A percentile compares a stretch with the other conserved stretches of the same genome.
Evolutionary conservation across 37 sponge, comb jelly and placozoan genomes (phyloP).

Genomic region (Spongilla lacustris): DNA sequence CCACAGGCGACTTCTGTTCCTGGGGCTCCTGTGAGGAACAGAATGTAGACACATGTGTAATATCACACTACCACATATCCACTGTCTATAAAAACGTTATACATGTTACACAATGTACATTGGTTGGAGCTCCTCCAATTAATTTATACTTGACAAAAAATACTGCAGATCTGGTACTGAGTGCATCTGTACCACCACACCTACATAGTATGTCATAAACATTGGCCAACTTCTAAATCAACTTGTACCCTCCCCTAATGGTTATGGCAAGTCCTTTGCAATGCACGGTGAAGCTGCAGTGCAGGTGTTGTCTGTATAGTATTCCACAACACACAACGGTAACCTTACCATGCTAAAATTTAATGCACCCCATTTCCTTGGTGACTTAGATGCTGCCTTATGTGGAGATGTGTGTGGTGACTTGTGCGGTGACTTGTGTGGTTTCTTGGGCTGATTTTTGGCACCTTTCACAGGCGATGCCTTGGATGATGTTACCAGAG

Average conservation of each 20-base stretch:
- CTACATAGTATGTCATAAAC: no score
- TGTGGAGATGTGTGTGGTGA: slow-evolving; percentile 7
- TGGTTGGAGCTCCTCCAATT: no score
- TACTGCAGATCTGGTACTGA: no score
- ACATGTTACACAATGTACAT: no score
- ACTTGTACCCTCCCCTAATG: no score
- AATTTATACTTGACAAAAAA: no score
- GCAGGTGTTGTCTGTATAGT: neutral
- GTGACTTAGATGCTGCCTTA: slow-evolving; percentile 7
- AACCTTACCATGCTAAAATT: neutral
- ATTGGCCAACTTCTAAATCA: no score
- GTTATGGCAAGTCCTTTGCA: no score
- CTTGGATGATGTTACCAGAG: neutral
- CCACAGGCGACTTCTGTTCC: neutral
- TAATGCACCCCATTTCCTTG: slow-evolving; percentile 2
- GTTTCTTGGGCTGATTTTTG: neutral
- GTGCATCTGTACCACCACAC: no score
- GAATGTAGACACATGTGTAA: neutral
- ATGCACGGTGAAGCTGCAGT: no score
- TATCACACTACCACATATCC: no score
- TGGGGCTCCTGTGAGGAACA: neutral
- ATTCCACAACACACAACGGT: neutral
- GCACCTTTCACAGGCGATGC: neutral
- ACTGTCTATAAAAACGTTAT: no score
- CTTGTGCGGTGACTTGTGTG: slow-evolving; percentile 12